These are phyloP conservation scores for Pseudopleuronectes americanus DNA, from an alignment of 2,797 vertebrate genomes.

Conservation along the genomic window DNA sequence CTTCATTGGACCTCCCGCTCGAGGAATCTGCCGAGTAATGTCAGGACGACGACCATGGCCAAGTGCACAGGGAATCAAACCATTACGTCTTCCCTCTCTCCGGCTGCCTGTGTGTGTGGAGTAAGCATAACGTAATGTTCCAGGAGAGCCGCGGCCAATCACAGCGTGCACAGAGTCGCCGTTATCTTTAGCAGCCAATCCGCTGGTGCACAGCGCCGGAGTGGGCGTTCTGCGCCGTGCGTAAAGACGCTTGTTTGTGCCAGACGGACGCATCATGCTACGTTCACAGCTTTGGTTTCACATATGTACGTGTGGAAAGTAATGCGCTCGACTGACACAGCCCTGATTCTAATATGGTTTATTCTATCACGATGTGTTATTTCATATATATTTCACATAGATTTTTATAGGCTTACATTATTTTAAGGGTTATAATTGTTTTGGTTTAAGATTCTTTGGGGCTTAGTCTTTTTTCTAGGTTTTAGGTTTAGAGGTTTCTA, in stretches of 20 bases:
- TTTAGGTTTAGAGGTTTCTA: too few relatives aligned
- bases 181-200: constrained; percentile 83
- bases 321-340: neutral
- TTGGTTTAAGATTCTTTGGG: too few relatives aligned
- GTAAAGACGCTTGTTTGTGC: constrained; percentile 64
- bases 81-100: constrained; percentile 85
- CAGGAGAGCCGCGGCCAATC: constrained; percentile 73
- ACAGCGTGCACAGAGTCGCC: constrained; percentile 41
- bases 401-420: too few relatives aligned
- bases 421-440: too few relatives aligned
- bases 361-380: neutral
- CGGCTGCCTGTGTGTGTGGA: constrained; percentile 74
- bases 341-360: neutral
- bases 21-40: constrained; percentile 78
- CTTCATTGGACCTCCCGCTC: constrained; percentile 83
- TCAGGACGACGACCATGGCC: constrained; percentile 81
- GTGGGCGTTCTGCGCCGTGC: constrained; percentile 68
- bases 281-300: constrained; percentile 24
- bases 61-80: constrained; percentile 80
- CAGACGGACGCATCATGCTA: constrained; percentile 52
- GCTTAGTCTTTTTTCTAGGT: too few relatives aligned
- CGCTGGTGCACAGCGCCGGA: neutral
- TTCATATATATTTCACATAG: too few relatives aligned
- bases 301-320: neutral
- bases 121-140: constrained; percentile 83